A percentile compares a stretch with the other conserved stretches of the same genome.
Conservation (phyloP, 2,797 vertebrate genomes). For the Stomatorhinus walkeri region DNA sequence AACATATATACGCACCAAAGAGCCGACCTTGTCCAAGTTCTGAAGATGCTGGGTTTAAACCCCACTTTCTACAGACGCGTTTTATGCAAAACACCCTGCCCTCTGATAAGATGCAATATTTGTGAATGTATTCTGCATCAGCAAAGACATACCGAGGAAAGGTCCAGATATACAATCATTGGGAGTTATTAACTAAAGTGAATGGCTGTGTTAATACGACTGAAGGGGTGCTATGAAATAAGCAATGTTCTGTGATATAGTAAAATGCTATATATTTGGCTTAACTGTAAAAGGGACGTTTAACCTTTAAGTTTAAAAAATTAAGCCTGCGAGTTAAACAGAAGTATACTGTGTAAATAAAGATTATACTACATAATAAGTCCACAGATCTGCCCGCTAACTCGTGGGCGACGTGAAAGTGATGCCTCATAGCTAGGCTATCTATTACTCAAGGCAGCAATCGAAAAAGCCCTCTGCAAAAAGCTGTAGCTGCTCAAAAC, state of each 20-base stretch:
- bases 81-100: not conserved
- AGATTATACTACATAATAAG: not conserved
- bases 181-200: not conserved
- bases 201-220: not conserved
- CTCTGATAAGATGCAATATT: not conserved
- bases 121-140: not conserved
- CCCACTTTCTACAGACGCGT: not conserved
- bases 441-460: not conserved
- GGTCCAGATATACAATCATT: not conserved
- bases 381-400: not conserved
- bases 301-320: not conserved
- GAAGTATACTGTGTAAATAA: not conserved
- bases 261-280: not conserved
- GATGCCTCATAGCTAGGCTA: not conserved
- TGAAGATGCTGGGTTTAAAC: not conserved
- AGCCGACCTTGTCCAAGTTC: not conserved
- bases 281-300: not conserved
- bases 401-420: not conserved
- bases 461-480: not conserved
- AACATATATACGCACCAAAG: not conserved
- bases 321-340: not conserved
- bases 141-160: not conserved
- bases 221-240: not conserved
- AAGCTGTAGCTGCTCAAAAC: not conserved
- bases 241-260: not conserved